phyloP scores from a whole-genome alignment of 2,888 invertebrate genomes.

The Byasa hedistus region DNA sequence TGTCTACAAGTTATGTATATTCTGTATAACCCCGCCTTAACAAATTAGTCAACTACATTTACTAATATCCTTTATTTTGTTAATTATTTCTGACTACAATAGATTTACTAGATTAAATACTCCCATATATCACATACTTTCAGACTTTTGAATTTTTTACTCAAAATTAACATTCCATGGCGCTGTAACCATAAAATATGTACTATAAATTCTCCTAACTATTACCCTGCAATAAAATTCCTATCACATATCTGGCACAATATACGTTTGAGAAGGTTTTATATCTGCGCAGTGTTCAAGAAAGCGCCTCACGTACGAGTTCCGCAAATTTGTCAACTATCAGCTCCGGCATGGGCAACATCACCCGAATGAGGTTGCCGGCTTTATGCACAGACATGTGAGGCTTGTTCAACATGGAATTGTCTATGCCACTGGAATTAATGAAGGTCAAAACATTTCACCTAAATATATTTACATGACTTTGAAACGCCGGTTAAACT shows the following conservation, averaged over 20 bases:
- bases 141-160: neutral
- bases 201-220: conserved; percentile 6
- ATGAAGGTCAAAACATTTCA: conserved; percentile 1
- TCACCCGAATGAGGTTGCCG: conserved; percentile 45
- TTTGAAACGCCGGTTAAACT: neutral
- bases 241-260: conserved; percentile 23
- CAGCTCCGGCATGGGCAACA: conserved; percentile 41
- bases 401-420: conserved; percentile 29
- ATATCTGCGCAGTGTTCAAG: conserved; percentile 25
- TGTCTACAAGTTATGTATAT: too few relatives aligned
- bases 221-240: conserved; percentile 19
- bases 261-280: conserved; percentile 25
- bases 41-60: too few relatives aligned
- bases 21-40: too few relatives aligned
- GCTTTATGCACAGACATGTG: conserved; percentile 42
- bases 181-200: conserved; percentile 9
- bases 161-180: neutral
- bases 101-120: too few relatives aligned
- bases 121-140: too few relatives aligned
- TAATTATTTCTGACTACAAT: too few relatives aligned
- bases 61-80: too few relatives aligned
- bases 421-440: conserved; percentile 26
- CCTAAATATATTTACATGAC: neutral
- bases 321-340: conserved; percentile 64
- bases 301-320: conserved; percentile 53